Evolutionary conservation across 2,888 invertebrate species (phyloP).

Genomic region (Acrocyrtus sp.): DNA sequence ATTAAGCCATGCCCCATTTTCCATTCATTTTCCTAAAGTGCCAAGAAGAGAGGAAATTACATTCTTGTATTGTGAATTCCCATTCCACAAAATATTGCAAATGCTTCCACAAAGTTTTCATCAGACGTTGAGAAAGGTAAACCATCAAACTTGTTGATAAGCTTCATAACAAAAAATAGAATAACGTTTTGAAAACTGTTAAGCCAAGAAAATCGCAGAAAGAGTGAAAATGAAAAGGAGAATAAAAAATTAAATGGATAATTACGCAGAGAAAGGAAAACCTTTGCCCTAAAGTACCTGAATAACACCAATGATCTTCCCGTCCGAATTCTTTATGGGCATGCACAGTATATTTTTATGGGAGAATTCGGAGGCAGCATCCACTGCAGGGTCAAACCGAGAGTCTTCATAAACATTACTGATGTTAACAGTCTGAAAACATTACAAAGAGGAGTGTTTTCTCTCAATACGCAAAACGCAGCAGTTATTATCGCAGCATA

Average conservation of each 20-base stretch:
- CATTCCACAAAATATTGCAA: slow-evolving; percentile 97
- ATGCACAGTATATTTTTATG: slow-evolving; percentile 93
- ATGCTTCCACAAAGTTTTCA: slow-evolving; percentile 96
- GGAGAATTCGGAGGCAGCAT: slow-evolving; percentile 82
- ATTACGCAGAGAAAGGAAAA: too few relatives aligned
- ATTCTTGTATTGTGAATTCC: slow-evolving; percentile 97
- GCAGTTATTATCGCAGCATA: too few relatives aligned
- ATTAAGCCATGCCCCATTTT: background rate
- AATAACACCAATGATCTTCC: slow-evolving; percentile 92
- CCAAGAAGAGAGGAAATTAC: slow-evolving; percentile 70
- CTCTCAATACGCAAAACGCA: too few relatives aligned
- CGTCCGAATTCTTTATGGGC: slow-evolving; percentile 94
- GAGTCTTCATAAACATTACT: slow-evolving; percentile 88
- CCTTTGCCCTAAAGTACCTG: slow-evolving; percentile 69
- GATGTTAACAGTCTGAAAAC: slow-evolving; percentile 86
- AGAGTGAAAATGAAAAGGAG: background rate
- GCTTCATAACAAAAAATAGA: too few relatives aligned
- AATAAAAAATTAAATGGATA: background rate
- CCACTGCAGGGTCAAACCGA: slow-evolving; percentile 88
- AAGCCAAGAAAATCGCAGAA: background rate
- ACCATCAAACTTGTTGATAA: slow-evolving; percentile 93
- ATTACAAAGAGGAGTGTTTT: too few relatives aligned
- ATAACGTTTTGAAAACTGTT: background rate
- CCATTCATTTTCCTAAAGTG: background rate
- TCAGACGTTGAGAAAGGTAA: slow-evolving; percentile 93